Evolutionary conservation across 2,113 vertebrate genomes (phyloP).

Genomic region (Clupea harengus): DNA sequence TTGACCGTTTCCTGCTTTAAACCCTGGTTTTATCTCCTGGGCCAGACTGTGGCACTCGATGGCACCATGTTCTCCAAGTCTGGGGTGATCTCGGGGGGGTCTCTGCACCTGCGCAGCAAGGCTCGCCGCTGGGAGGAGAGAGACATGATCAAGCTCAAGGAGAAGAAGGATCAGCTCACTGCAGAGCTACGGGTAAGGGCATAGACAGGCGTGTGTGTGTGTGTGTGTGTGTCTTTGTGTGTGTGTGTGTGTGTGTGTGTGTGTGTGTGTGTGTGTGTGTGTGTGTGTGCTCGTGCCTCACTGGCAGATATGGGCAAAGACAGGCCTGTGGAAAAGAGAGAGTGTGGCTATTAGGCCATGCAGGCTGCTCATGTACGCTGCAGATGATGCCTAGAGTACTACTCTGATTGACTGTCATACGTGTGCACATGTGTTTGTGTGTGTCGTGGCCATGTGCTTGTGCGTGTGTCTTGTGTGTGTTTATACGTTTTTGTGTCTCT

Average conservation of each 20-base stretch:
- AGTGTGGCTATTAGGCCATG: no score
- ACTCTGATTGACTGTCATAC: no score
- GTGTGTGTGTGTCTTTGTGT: background rate
- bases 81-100: slow-evolving; percentile 92
- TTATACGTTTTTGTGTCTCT: slow-evolving; percentile 36
- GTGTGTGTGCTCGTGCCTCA: no score
- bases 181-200: slow-evolving; percentile 74
- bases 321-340: no score
- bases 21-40: background rate
- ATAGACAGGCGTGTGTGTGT: slow-evolving; percentile 53
- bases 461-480: no score
- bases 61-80: slow-evolving; percentile 93
- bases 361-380: no score
- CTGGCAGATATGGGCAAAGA: no score
- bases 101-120: slow-evolving; percentile 81
- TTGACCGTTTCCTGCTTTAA: background rate
- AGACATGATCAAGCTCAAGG: slow-evolving; percentile 78
- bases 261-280: slow-evolving; percentile 55
- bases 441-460: no score
- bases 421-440: background rate
- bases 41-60: slow-evolving; percentile 87
- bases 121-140: slow-evolving; percentile 90
- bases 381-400: no score
- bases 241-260: no score
- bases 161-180: slow-evolving; percentile 73